Conservation (phyloP, 2,113 vertebrate species). For the Podarcis cretensis region DNA sequence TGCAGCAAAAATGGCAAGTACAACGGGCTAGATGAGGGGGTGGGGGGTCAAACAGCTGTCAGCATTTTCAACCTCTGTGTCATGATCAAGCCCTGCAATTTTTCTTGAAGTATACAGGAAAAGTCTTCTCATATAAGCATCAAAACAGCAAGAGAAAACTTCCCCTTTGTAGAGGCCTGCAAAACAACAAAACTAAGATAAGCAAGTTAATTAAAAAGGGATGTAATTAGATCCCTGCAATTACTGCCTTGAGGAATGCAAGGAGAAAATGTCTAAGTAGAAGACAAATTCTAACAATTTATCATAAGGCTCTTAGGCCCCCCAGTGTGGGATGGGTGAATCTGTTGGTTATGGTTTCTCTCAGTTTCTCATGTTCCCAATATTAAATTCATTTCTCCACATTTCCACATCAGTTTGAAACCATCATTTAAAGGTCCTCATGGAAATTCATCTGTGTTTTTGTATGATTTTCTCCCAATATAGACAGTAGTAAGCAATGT, state of each 20-base stretch:
- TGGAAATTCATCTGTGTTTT: no score
- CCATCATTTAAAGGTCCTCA: no score
- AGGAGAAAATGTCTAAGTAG: constrained; percentile 22
- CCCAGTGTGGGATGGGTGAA: neutral
- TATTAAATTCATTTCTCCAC: no score
- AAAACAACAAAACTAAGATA: neutral
- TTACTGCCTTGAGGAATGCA: constrained; percentile 27
- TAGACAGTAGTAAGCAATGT: no score
- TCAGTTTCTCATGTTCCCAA: no score
- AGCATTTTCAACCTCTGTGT: neutral
- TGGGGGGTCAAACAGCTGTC: neutral
- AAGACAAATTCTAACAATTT: constrained; percentile 19
- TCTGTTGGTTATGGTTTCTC: no score
- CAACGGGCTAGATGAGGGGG: neutral
- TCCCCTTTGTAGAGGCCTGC: neutral
- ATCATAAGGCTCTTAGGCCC: neutral
- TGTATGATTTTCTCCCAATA: no score
- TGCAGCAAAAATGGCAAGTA: neutral
- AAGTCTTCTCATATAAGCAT: neutral
- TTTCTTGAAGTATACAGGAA: neutral
- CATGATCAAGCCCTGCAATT: neutral
- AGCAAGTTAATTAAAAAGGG: constrained; percentile 11
- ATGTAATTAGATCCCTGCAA: constrained; percentile 3
- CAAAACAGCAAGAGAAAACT: neutral
- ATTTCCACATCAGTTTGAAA: no score